Conservation (phyloP, 2,113 vertebrate species). For the Peromyscus leucopus region DNA sequence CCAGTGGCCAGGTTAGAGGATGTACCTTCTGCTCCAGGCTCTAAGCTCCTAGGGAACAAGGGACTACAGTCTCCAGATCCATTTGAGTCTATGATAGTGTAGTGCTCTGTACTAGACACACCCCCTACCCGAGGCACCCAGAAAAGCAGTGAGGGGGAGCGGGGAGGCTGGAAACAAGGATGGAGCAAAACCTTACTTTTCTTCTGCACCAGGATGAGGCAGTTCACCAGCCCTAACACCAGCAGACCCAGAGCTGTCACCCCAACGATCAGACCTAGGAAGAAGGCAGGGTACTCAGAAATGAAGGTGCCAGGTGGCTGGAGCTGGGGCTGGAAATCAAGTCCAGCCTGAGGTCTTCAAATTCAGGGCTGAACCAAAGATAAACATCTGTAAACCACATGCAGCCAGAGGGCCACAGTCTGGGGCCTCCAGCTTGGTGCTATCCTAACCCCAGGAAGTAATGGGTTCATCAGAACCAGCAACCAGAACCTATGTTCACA, state of each 20-base stretch:
- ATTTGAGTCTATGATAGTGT: not conserved
- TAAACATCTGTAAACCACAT: not conserved
- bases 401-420: not conserved
- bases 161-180: not conserved
- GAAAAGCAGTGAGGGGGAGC: rapidly evolving
- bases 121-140: not conserved
- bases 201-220: conserved; percentile 72
- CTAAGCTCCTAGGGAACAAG: not conserved
- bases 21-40: not conserved
- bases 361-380: not conserved
- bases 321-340: rapidly evolving
- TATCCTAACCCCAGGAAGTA: not conserved
- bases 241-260: conserved; percentile 34
- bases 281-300: not conserved
- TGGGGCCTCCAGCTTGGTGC: not conserved
- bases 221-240: not conserved
- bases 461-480: not conserved
- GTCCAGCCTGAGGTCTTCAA: not conserved
- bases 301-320: not conserved
- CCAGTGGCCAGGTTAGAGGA: not conserved
- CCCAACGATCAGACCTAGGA: conserved; percentile 77
- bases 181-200: conserved; percentile 81
- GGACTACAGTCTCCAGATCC: not conserved
- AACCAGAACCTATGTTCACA: not conserved
- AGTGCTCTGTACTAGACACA: not conserved